Conservation (phyloP, 2,797 vertebrate genomes). For the Hemitrygon akajei region DNA sequence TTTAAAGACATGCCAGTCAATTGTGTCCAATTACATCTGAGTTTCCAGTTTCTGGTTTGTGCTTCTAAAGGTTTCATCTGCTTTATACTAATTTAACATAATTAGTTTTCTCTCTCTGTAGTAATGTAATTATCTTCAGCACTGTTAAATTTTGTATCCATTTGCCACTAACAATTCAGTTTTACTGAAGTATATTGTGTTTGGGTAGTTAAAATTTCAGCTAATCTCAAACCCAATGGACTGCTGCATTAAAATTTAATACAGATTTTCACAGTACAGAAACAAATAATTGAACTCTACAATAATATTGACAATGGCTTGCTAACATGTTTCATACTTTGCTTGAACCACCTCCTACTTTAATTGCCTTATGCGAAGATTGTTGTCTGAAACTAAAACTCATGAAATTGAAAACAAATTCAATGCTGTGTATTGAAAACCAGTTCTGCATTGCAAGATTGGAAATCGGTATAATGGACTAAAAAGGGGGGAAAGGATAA, state of each 20-base stretch:
- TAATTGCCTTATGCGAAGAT: background rate
- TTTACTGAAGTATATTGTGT: background rate
- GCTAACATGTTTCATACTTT: too few species aligned
- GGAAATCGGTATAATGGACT: background rate
- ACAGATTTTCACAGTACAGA: background rate
- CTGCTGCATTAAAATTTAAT: background rate
- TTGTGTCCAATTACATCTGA: conserved; percentile 7
- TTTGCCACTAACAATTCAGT: background rate
- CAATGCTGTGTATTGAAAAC: too few species aligned
- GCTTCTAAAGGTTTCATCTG: background rate
- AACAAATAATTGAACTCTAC: background rate
- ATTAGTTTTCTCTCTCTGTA: conserved; percentile 4
- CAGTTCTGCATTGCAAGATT: background rate
- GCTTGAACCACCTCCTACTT: background rate
- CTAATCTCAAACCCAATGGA: background rate
- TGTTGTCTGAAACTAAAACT: background rate
- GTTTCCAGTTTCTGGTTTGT: background rate
- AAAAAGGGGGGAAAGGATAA: background rate
- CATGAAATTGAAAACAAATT: background rate
- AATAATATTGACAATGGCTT: background rate
- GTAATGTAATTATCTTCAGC: background rate
- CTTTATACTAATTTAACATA: background rate
- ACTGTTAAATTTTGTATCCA: background rate
- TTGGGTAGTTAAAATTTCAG: background rate
- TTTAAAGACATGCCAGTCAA: background rate